Evolutionary conservation across 2,888 invertebrate species (phyloP).

Genomic region (Pseudococcus longispinus): DNA sequence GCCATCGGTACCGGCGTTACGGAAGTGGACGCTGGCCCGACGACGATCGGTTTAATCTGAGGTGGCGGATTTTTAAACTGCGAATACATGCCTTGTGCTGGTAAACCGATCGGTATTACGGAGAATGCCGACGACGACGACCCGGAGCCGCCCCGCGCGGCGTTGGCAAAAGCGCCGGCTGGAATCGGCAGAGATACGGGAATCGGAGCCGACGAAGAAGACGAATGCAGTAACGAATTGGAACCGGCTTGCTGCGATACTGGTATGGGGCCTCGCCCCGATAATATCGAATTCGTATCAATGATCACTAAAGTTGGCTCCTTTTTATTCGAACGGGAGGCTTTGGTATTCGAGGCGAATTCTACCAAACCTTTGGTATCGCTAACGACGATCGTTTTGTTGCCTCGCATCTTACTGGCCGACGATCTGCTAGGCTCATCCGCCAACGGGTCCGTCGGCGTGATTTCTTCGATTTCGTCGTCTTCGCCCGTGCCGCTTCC

Average conservation of each 20-base stretch:
- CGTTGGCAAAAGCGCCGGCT: constrained; percentile 35
- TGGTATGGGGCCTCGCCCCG: constrained; percentile 70
- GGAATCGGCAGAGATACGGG: constrained; percentile 48
- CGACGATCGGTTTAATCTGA: constrained; percentile 57
- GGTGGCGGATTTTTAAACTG: constrained; percentile 56
- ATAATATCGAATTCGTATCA: constrained; percentile 76
- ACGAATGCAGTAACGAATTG: not conserved
- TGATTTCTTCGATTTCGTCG: constrained; percentile 72
- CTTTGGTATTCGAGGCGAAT: constrained; percentile 71
- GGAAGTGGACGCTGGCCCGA: constrained; percentile 44
- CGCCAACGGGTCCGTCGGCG: constrained; percentile 69
- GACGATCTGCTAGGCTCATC: constrained; percentile 62
- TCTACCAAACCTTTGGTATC: constrained; percentile 76
- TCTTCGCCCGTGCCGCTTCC: constrained; percentile 67
- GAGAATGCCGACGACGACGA: constrained; percentile 57
- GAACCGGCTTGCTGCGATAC: constrained; percentile 56
- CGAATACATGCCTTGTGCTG: constrained; percentile 71
- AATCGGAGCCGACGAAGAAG: constrained; percentile 22
- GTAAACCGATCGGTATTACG: constrained; percentile 62
- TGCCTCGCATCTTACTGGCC: constrained; percentile 62
- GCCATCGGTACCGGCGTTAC: constrained; percentile 36
- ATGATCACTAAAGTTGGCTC: constrained; percentile 80
- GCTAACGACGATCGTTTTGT: constrained; percentile 72
- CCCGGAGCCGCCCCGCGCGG: not conserved
- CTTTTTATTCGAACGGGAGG: constrained; percentile 68